phyloP scores from a whole-genome alignment of 2,797 vertebrate genomes.

The Tympanoctomys barrerae region DNA sequence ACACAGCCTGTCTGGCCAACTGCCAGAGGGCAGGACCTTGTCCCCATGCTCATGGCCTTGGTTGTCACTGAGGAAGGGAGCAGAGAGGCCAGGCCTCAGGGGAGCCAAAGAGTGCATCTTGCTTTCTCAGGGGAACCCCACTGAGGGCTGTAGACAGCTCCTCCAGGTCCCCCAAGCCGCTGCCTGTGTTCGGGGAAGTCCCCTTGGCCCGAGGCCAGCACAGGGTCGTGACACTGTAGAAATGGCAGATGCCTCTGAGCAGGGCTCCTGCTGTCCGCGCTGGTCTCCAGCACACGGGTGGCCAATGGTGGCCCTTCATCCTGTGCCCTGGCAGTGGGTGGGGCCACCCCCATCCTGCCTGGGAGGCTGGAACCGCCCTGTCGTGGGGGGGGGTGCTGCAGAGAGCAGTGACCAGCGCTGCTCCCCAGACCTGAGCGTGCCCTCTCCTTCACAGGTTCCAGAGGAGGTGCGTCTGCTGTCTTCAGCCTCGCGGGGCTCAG shows the following conservation, averaged over 20 bases:
- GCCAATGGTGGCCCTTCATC: background rate
- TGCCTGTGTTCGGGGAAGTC: fast-evolving
- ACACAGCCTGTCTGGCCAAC: too few species aligned
- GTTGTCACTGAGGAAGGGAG: background rate
- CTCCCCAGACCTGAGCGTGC: background rate
- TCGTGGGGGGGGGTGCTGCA: too few species aligned
- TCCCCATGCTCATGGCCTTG: background rate
- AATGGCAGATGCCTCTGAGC: background rate
- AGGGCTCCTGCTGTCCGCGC: background rate
- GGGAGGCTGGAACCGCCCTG: background rate
- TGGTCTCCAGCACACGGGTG: fast-evolving
- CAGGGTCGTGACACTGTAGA: background rate
- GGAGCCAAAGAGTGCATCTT: background rate
- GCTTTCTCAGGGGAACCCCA: too few species aligned
- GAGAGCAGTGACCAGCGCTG: background rate
- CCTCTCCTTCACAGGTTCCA: conserved; percentile 88
- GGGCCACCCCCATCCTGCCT: background rate
- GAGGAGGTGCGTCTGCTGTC: conserved; percentile 86
- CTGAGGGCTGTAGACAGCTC: background rate
- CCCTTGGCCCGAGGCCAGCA: too few species aligned
- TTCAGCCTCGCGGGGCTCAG: background rate
- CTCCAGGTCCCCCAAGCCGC: background rate
- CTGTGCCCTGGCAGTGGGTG: background rate
- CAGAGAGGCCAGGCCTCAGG: background rate
- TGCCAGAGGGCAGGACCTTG: too few species aligned